These are phyloP conservation scores for Calliphora vomitoria DNA, from an alignment of 2,888 invertebrate species.

Conservation along the genomic window DNA sequence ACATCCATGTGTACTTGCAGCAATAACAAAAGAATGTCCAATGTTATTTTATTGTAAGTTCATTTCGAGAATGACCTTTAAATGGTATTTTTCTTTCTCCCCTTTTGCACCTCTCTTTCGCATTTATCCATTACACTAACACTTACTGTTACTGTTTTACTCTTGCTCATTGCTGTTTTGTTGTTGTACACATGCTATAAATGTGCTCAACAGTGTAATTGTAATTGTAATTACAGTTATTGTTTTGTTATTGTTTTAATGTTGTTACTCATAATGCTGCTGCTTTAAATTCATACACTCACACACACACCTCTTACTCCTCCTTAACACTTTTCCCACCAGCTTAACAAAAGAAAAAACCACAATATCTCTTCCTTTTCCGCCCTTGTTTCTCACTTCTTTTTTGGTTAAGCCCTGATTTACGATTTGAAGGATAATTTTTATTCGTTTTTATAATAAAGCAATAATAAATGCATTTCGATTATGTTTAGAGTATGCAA, in stretches of 20 bases:
- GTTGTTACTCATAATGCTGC: conserved; percentile 32
- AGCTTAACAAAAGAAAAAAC: conserved; percentile 36
- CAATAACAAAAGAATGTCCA: conserved; percentile 37
- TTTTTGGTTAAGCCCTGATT: conserved; percentile 15
- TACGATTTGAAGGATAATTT: conserved; percentile 56
- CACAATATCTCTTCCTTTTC: conserved; percentile 45
- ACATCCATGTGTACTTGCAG: neutral
- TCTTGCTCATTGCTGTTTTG: too few species aligned
- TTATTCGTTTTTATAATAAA: conserved; percentile 49
- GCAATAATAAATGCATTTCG: conserved; percentile 48
- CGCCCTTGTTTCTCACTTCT: conserved; percentile 18
- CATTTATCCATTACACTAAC: neutral
- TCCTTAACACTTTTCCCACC: conserved; percentile 38
- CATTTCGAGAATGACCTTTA: conserved; percentile 65
- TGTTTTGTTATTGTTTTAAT: neutral
- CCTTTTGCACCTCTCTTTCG: too few species aligned
- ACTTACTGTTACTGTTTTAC: too few species aligned
- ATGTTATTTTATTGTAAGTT: conserved; percentile 57
- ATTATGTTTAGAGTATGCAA: conserved; percentile 4
- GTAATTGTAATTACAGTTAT: conserved; percentile 15
- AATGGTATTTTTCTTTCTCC: conserved; percentile 33
- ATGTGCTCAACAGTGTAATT: conserved; percentile 16
- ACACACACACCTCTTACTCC: conserved; percentile 29
- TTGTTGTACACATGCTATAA: neutral
- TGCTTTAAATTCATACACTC: neutral